A percentile compares a stretch with the other conserved stretches of the same genome.
phyloP scores from a whole-genome alignment of 2,888 invertebrate genomes.

The Minunthozetes semirufus region DNA sequence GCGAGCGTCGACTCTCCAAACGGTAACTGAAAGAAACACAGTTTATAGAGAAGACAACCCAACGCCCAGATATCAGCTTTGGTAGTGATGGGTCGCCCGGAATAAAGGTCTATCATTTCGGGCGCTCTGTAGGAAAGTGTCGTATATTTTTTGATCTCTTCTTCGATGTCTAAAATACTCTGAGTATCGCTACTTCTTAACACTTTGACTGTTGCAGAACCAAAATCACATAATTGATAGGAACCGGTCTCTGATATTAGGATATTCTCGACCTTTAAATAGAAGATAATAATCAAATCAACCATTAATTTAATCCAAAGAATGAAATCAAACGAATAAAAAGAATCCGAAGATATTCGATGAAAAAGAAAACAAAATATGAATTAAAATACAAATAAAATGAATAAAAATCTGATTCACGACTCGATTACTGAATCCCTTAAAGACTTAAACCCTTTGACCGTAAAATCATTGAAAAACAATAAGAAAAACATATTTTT shows the following conservation, averaged over 20 bases:
- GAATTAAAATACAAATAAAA: too few species aligned
- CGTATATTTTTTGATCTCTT: slow-evolving; percentile 58
- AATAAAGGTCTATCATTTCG: slow-evolving; percentile 88
- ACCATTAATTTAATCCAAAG: too few species aligned
- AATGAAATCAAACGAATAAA: too few species aligned
- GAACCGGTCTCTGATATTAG: slow-evolving; percentile 68
- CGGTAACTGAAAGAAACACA: slow-evolving; percentile 80
- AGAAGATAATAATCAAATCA: neutral
- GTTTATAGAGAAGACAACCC: slow-evolving; percentile 77
- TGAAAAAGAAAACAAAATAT: too few species aligned
- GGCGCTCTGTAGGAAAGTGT: slow-evolving; percentile 81
- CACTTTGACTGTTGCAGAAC: slow-evolving; percentile 67
- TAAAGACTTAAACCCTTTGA: too few species aligned
- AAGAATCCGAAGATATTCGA: too few species aligned
- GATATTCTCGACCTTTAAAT: slow-evolving; percentile 77
- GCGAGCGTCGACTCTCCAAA: slow-evolving; percentile 88
- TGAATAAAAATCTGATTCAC: too few species aligned
- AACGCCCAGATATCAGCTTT: slow-evolving; percentile 87
- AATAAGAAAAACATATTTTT: too few species aligned
- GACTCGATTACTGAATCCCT: too few species aligned
- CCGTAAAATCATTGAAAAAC: too few species aligned
- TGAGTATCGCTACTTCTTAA: slow-evolving; percentile 56
- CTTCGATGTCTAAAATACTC: slow-evolving; percentile 48
- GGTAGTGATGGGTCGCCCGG: slow-evolving; percentile 70
- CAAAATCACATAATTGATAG: slow-evolving; percentile 87